Evolutionary conservation across 37 sponge, comb jelly and placozoan species (phyloP), one percentile per base, ranked within the genome.

Genomic region (Dysidea cf. avara): DNA sequence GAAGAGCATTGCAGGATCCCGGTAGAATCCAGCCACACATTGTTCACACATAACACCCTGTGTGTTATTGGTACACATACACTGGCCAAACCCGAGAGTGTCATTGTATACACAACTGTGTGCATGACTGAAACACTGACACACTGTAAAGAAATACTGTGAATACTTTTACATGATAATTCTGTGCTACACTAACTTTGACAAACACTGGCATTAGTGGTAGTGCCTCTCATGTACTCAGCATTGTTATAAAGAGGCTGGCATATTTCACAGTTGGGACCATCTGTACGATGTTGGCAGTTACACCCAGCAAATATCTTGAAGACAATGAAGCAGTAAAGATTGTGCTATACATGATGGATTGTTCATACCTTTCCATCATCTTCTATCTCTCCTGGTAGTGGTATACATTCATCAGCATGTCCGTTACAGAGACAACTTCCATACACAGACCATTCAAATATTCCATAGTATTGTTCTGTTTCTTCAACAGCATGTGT

Each of bases 401-500:
- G 2, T 31, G 84, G 90, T 7, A 39, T 38, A 65, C 95, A 94
- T 21, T 33, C 61, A 24, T 61, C 77, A 46, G 87, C 84, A 71
- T 90, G 95, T 31, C 95, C 95, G 79, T 94, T 89, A 68, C 95
- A 94, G 76, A 84, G 63, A 55, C 95, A 94, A 56, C 61, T 66
- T 22, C 90, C 95, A 39, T 61, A 24, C 1, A 94, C 82, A 39
- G 28, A 56, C 95, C 90, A 90, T 61, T 94, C 95, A 13, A 62
- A 61, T 7, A 94, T 77, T 7, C 84, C 78, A 71, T 71, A 81
- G 62, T 80, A 77, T 20, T 43, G 14, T 7, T 48, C 37, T n/a
- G 68, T 56, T 3, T 25, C 11, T 2, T 26, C 69, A 39, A n/a
- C n/a, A n/a, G n/a, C n/a, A n/a, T n/a, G n/a, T n/a, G n/a, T n/a